Evolutionary conservation across 35 echinoderm and acorn worm species (phyloP).

Genomic region (Apostichopus parvimensis): DNA sequence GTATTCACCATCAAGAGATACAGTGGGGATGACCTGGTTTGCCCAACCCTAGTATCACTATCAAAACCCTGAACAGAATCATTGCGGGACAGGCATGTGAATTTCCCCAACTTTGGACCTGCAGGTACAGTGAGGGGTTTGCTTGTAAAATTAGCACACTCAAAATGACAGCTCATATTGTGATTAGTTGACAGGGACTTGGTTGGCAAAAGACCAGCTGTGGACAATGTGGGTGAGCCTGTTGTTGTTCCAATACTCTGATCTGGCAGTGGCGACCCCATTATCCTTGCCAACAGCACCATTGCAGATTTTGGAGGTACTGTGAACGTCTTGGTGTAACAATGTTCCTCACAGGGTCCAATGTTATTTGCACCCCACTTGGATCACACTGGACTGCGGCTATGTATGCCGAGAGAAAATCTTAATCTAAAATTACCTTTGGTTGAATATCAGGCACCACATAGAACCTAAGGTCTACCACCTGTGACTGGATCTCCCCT

Average conservation of each 20-base stretch:
- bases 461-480: conserved; percentile 2
- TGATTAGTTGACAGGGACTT: conserved; percentile 21
- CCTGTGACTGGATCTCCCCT: neutral
- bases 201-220: conserved; percentile 1
- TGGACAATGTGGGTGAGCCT: neutral
- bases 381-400: neutral
- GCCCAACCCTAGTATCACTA: no score
- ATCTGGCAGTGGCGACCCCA: neutral
- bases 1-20: neutral
- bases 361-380: neutral
- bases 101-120: conserved; percentile 8
- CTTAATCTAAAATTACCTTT: neutral
- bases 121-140: neutral
- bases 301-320: conserved; percentile 21
- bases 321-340: neutral
- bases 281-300: conserved; percentile 1
- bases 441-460: conserved; percentile 27
- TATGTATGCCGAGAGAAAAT: neutral
- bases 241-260: conserved; percentile 11
- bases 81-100: neutral
- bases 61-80: neutral
- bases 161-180: conserved; percentile 22
- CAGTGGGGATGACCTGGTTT: neutral
- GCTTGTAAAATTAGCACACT: conserved; percentile 34
- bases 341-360: neutral